Evolutionary conservation across 2,797 vertebrate genomes (phyloP), one percentile per base, ranked within the genome.

Genomic region (Cephalopachus bancanus): DNA sequence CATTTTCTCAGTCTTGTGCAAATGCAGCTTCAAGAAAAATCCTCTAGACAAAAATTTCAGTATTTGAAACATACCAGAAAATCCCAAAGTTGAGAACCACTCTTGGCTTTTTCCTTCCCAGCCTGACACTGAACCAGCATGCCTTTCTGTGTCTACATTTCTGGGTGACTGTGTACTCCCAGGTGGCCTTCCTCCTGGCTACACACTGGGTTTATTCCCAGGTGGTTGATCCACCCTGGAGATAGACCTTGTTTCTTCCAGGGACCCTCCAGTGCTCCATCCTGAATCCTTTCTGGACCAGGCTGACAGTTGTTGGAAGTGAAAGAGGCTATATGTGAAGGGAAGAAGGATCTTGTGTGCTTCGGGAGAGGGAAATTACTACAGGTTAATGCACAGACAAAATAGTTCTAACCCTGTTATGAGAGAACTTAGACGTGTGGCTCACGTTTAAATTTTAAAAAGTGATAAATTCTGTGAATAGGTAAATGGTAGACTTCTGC

Each of bases 1-100:
- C 76, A 64, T 89, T 81, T 91, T 87, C 64, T 89, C 15, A 59
- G n/a, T 76, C 16, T 83, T 74, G 17, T 64, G 37, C 59, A 89
- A 65, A 67, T 14, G 83, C 30, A 59, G 11, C 26, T 90, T 78
- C 24, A 59, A 74, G 83, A 86, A 93, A 81, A 83, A 19, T 26
- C 20, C 26, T 11, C 3, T 59, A 14, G 65, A 80, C 2, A 67
- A 22, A 89, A 53, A 83, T 57, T 57, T 20, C 33, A 78, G 5
- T 81, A 22, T 89, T 87, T 85, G 75, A 59, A 67, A 64, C 24
- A 19, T 62, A 24, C 22, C 53, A 37, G 37, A 55, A 37, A 37
- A 30, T 62, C 20, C 14, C 16, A 71, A 44, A 51, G 22, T 28
- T 14, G 28, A 87, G 49, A 69, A n/a, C 30, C 49, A 26, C 26